A percentile compares a stretch with the other conserved stretches of the same genome.
Conservation (phyloP, 2,888 invertebrate species). For the Pseudococcus viburni region DNA sequence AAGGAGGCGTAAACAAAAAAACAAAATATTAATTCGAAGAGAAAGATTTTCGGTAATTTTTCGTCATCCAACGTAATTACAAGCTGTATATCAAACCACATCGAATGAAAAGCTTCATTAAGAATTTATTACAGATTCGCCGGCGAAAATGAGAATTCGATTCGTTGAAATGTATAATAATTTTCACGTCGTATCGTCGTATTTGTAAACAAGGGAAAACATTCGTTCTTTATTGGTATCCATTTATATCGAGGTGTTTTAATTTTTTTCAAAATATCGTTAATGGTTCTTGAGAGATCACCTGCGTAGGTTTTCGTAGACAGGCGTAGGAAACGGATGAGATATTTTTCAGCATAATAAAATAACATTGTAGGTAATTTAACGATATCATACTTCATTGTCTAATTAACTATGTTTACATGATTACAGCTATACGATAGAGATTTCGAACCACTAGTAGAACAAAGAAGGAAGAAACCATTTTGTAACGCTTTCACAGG, state of each 20-base stretch:
- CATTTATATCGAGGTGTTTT: not conserved
- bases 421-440: constrained; percentile 68
- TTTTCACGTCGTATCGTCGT: not conserved
- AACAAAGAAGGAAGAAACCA: constrained; percentile 81
- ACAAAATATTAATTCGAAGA: not conserved
- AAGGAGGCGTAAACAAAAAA: not conserved
- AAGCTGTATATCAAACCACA: not conserved
- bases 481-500: constrained; percentile 93
- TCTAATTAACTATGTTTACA: constrained; percentile 52
- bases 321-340: not conserved
- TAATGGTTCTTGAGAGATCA: not conserved
- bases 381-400: constrained; percentile 19
- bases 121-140: not conserved
- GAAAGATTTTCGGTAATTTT: constrained; percentile 15
- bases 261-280: constrained; percentile 14
- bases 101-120: constrained; percentile 18
- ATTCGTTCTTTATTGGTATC: constrained; percentile 6
- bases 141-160: not conserved
- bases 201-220: not conserved
- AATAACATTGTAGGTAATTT: constrained; percentile 6
- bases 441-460: constrained; percentile 70
- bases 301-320: not conserved
- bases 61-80: not conserved
- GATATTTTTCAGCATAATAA: not conserved
- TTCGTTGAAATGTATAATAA: constrained; percentile 20